Conservation (phyloP, 2,113 vertebrate species). For the Speoplatyrhinus poulsoni region DNA sequence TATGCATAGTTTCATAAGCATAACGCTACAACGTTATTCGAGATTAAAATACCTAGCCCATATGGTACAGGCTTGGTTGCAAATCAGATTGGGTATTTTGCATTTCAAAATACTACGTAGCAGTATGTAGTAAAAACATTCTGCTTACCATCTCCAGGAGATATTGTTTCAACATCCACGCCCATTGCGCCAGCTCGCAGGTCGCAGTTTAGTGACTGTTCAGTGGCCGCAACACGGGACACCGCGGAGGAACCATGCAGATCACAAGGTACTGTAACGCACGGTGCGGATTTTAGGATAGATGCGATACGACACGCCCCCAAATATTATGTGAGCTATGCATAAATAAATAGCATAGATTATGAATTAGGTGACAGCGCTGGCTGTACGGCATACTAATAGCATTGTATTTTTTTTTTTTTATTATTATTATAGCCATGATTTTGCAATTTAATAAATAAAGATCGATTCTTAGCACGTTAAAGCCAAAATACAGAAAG, state of each 20-base stretch:
- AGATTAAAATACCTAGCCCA: not conserved
- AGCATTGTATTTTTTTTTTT: too few species aligned
- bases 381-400: too few species aligned
- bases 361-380: too few species aligned
- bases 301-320: too few species aligned
- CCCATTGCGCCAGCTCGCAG: constrained; percentile 75
- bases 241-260: constrained; percentile 41
- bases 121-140: constrained; percentile 15
- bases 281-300: not conserved
- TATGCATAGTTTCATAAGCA: not conserved
- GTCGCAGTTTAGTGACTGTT: constrained; percentile 16
- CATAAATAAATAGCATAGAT: too few species aligned
- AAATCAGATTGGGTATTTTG: too few species aligned
- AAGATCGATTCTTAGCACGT: not conserved
- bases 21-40: not conserved
- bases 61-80: too few species aligned
- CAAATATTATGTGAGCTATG: too few species aligned
- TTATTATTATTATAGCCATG: too few species aligned
- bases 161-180: constrained; percentile 95
- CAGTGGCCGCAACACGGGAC: constrained; percentile 34
- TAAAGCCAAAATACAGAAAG: not conserved
- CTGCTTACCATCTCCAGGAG: constrained; percentile 90
- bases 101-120: not conserved
- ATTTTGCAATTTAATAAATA: too few species aligned
- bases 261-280: not conserved